Evolutionary conservation across 1,140 invertebrate genomes (phyloP).

Genomic region (Cataglyphis hispanica): DNA sequence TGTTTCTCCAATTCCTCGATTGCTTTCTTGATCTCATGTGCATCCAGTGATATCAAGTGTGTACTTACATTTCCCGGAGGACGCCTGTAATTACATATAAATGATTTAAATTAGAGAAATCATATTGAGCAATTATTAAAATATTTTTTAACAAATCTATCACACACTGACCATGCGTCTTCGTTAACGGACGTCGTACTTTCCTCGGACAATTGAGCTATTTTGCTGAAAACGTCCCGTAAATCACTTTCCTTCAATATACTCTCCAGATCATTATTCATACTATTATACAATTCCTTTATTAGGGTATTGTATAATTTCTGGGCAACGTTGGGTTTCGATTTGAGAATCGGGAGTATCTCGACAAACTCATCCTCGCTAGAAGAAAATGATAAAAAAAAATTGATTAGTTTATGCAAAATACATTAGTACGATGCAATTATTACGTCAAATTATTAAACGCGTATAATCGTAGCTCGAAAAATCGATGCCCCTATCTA

Average conservation of each 20-base stretch:
- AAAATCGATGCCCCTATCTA: background rate
- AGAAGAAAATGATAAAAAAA: constrained; percentile 43
- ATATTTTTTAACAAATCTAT: background rate
- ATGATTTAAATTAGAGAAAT: constrained; percentile 19
- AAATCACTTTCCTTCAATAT: constrained; percentile 73
- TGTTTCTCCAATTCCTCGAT: constrained; percentile 67
- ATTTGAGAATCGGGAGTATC: constrained; percentile 73
- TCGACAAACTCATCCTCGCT: constrained; percentile 76
- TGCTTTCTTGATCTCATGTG: constrained; percentile 71
- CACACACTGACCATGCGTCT: constrained; percentile 75
- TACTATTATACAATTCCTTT: constrained; percentile 68
- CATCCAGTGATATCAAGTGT: constrained; percentile 78
- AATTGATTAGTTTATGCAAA: background rate
- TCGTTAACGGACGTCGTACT: constrained; percentile 32
- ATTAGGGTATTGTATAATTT: constrained; percentile 75
- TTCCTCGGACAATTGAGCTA: constrained; percentile 67
- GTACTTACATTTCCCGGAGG: constrained; percentile 79
- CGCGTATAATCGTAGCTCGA: background rate
- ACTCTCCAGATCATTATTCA: constrained; percentile 71
- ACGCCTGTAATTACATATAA: constrained; percentile 73
- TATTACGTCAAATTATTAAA: background rate
- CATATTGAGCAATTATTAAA: background rate
- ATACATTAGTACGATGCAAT: background rate
- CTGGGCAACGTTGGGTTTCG: constrained; percentile 40
- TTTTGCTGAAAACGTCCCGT: constrained; percentile 66